Evolutionary conservation across 2,113 vertebrate species (phyloP), one percentile per base, ranked within the genome.

Genomic region (Galbula dea): DNA sequence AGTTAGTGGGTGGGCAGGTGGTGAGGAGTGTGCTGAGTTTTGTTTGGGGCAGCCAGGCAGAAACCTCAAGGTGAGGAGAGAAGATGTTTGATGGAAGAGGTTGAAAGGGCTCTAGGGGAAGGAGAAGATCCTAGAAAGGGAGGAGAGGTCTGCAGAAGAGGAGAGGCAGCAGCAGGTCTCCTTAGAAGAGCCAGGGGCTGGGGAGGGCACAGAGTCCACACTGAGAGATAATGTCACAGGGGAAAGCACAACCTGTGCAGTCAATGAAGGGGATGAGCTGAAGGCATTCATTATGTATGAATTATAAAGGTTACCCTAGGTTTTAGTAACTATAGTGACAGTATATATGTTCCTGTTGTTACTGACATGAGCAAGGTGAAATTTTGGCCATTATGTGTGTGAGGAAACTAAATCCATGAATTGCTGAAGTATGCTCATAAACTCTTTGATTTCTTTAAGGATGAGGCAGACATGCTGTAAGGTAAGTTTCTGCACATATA

Each of bases 171-270:
- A 49, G 12, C 9, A 3, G 27, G 32, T n/a, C 18, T 54, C n/a
- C 46, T 34, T 8, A 41, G 57, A 52, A 77, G 32, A 49, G 52
- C 13, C 4, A 2, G 15, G 2, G 29, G 32, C 22, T 3, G 36
- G 37, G 27, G 9, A 16, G 22, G 2, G 29, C 10, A 2, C 51
- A 29, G 15, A 51, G 24, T 27, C n/a, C 54, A 0, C 0, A 0
- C 41, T 23, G 45, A 20, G 59, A 41, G 27, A 7, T 41, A 15
- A 5, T 10, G n/a, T 32, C 23, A 6, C 14, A 2, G 10, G 26
- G 36, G 10, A 43, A 58, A 41, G 30, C 52, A 21, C 32, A 49
- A 12, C 39, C 20, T 6, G 7, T 10, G 18, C 21, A 29, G 13
- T 22, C 54, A 54, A 29, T 29, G n/a, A 30, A 37, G 34, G 9